Base-by-base conservation (phyloP, 2,888 invertebrate genomes). In the Reticulitermes lucifugus region DNA sequence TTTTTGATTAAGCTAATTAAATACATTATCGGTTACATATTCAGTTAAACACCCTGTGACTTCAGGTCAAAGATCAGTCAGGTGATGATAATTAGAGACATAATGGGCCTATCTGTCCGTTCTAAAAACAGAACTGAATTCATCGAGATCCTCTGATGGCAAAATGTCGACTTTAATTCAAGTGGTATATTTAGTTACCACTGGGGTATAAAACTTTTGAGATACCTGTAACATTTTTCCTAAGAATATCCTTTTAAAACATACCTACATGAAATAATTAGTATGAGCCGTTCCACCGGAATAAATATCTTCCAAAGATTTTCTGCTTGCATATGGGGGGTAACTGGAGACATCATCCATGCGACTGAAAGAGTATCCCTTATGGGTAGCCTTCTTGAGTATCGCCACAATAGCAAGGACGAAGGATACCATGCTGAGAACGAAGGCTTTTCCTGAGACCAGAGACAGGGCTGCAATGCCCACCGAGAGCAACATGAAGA, bases 371-470 rank as follows among this genome's bases (percentile, higher is more conserved):
- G 75, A 55, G 29, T 51, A 22, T 29, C 84, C 82, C 55, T 79
- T 73, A 22, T 77, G 75, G 9, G 79, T 43, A 55, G 83, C 65
- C 41, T 83, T 85, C 83, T 85, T 86, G 65, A 86, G 85, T 25
- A 84, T 73, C 35, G 85, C 84, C 55, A 85, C 79, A 9, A 85
- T 75, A 25, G 86, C 84, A 73, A 87, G 46, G 29, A 84, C 84
- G 83, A 87, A 84, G 35, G 86, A 84, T n/a, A 83, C 86, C 75
- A 87, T 83, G 70, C 86, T 85, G 77, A 86, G 85, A 60, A 87
- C 60, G 79, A 86, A 77, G 46, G 87, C 84, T 84, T 87, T 87
- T 43, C 86, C 86, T 1, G 86, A 84, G 84, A 86, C 75, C 25
- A 85, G 43, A 22, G 81, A 84, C 51, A 86, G 25, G 18, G 83